Base-by-base conservation (phyloP, 2,113 vertebrate species). In the Chaetops frenatus region DNA sequence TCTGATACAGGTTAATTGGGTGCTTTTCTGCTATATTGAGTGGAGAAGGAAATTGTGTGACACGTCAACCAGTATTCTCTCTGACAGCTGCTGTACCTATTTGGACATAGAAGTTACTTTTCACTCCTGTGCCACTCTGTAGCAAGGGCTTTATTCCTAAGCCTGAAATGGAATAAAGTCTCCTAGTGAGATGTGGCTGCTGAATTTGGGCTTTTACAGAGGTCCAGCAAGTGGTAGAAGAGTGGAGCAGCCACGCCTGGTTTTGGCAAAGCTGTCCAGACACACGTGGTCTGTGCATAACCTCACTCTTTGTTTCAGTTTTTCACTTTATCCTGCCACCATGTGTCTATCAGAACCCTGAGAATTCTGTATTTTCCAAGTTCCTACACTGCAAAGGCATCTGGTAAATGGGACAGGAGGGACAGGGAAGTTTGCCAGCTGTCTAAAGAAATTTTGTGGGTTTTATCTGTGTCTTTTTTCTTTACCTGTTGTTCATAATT, bases 241-340 rank as follows among this genome's bases (percentile, higher is more conserved):
- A 65, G 72, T 38, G 60, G 61, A 16, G 25, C 56, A 79, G 48
- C 6, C 21, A 0, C 25, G 40, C 50, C 38, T 44, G 40, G 16
- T 6, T 65, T 78, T 47, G 58, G 22, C 71, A 73, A 4, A 94
- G 48, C 60, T 84, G 67, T 8, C 33, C 81, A 16, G 35, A 8
- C 25, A 35, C 21, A 7, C 1, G 2, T 23, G 35, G 4, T 9
- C 18, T 1, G 1, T 23, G 1, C 27, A 25, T 18, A 47, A 48
- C 28, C 22, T 80, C 28, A 2, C 44, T 5, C 31, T 70, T 70
- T 9, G 27, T 54, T 71, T 42, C n/a, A 50, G 38, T 28, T 53
- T 36, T 62, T 42, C 9, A 5, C 11, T 67, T 85, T 51, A 64
- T 67, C 44, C 19, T 74, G 71, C 53, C 15, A 38, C 38, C 24